These are phyloP conservation scores for Itoplectis maculator DNA, from an alignment of 2,888 invertebrate genomes.

Conservation along the genomic window DNA sequence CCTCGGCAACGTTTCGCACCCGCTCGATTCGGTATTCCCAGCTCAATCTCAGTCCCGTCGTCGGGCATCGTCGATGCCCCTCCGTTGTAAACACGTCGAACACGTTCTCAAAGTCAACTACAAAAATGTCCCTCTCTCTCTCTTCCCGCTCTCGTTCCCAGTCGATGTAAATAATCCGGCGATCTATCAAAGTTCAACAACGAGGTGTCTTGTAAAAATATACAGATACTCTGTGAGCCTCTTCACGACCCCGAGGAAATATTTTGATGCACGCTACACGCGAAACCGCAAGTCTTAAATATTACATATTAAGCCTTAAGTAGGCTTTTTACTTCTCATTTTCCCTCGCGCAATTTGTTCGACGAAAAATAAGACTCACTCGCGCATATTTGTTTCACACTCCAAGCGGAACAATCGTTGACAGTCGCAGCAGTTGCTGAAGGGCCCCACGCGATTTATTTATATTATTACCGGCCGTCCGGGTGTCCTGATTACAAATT, in stretches of 20 bases:
- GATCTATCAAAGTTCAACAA: conserved; percentile 54
- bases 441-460: conserved; percentile 49
- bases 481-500: conserved; percentile 59
- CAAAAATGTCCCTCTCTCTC: conserved; percentile 35
- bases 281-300: conserved; percentile 10
- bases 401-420: conserved; percentile 11
- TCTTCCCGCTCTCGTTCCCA: conserved; percentile 19
- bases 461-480: conserved; percentile 38
- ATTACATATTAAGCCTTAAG: no score
- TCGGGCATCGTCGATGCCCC: not conserved
- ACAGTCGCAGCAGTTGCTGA: not conserved
- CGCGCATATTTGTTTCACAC: not conserved
- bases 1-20: conserved; percentile 36
- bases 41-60: not conserved
- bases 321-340: not conserved
- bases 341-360: not conserved
- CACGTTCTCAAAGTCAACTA: conserved; percentile 25
- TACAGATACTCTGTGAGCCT: conserved; percentile 31
- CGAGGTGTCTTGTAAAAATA: conserved; percentile 56
- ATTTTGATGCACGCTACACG: not conserved
- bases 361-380: not conserved
- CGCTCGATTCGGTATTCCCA: conserved; percentile 39
- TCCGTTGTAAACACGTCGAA: conserved; percentile 41
- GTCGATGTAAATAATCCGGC: conserved; percentile 58
- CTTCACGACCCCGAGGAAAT: conserved; percentile 1